Evolutionary conservation across 2,888 invertebrate genomes (phyloP), one percentile per base, ranked within the genome.

Genomic region (Limnephilus auricula): DNA sequence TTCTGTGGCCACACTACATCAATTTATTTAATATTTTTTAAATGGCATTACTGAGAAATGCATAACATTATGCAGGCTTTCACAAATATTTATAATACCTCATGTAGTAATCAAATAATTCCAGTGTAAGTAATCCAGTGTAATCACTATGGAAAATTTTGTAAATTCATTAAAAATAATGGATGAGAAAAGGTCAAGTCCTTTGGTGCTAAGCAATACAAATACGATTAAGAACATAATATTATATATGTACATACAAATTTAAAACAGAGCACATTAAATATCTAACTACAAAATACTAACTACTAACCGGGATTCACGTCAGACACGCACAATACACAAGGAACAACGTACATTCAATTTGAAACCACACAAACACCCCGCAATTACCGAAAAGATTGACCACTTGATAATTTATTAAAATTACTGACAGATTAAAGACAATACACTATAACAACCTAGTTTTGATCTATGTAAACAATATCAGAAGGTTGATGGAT

Each of bases 381-480:
- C 25, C 50, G 15, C 25, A 18, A 65, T 65, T 65, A 65, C 50
- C 25, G 25, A 25, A n/a, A 65, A 65, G 65, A 65, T 25, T 65
- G 65, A 65, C 65, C 65, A 25, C 65, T 65, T 65, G 65, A 65
- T 65, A 65, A 65, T 65, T 65, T 65, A 82, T 82, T 82, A 25
- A 82, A 34, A 82, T 82, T 82, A 82, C 34, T 34, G 6, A 82
- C 10, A 37, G 82, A 25, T 82, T 82, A 82, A 31, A 18, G 82
- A 82, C 25, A 82, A 31, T 82, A 82, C 34, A 32, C 82, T 82
- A 34, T 34, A 34, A 82, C 32, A 82, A 82, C 82, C 82, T 82
- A 82, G 34, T 32, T 82, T 82, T 82, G 82, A 34, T 82, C 82
- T 82, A 82, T 10, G 34, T 15, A 32, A 32, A 82, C 82, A 82